Evolutionary conservation across 2,113 vertebrate genomes (phyloP).

Genomic region (Silurus meridionalis): DNA sequence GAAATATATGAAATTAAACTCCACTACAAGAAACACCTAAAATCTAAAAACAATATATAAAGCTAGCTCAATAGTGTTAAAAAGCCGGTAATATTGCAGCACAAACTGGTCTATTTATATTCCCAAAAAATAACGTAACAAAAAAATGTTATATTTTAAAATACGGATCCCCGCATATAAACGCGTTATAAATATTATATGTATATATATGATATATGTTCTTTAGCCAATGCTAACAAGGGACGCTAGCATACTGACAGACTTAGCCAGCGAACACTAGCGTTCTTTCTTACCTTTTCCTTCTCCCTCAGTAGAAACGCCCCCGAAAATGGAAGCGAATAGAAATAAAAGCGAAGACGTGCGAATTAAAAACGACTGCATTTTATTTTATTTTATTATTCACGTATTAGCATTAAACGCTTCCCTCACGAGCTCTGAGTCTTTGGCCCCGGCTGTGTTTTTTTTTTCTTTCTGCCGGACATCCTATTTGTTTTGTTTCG

Average conservation of each 20-base stretch:
- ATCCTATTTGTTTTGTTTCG: neutral
- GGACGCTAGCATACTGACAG: neutral
- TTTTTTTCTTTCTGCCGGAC: neutral
- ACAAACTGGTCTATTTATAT: too few relatives aligned
- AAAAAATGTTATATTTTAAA: neutral
- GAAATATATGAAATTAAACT: too few relatives aligned
- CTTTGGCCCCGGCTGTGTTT: neutral
- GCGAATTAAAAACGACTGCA: constrained; percentile 56
- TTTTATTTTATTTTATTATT: constrained; percentile 48
- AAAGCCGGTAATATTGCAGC: neutral
- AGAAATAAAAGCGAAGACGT: constrained; percentile 57
- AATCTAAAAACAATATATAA: neutral
- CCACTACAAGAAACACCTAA: too few relatives aligned
- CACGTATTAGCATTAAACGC: constrained; percentile 24
- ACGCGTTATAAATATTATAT: neutral
- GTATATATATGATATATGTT: neutral
- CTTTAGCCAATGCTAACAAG: neutral
- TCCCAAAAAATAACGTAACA: too few relatives aligned
- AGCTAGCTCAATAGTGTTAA: neutral
- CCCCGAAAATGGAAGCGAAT: constrained; percentile 53
- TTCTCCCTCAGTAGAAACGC: constrained; percentile 56
- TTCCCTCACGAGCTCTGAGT: neutral
- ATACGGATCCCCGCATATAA: neutral
- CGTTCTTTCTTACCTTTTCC: constrained; percentile 60
- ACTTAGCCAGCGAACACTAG: neutral